These are phyloP conservation scores for Onychostoma macrolepis DNA, from an alignment of 2,113 vertebrate species.

Conservation along the genomic window DNA sequence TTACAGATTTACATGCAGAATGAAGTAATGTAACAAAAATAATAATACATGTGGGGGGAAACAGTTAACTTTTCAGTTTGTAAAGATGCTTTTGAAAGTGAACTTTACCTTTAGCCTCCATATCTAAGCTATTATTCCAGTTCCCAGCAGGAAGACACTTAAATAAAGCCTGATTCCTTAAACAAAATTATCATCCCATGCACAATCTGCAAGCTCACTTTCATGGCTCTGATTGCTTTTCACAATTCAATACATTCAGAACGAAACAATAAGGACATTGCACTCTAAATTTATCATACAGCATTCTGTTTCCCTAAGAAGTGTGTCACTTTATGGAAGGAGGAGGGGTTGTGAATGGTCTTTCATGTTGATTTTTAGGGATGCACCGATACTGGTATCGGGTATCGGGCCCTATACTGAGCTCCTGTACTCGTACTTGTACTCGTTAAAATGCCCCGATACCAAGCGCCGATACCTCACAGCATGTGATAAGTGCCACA, in stretches of 20 bases:
- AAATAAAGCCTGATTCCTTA: background rate
- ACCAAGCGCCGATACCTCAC: too few relatives aligned
- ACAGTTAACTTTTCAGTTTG: too few relatives aligned
- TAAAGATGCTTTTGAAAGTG: background rate
- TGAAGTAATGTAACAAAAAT: too few relatives aligned
- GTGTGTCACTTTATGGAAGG: background rate
- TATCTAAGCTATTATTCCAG: too few relatives aligned
- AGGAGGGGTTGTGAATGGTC: background rate
- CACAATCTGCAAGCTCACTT: background rate
- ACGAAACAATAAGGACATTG: background rate
- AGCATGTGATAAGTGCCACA: too few relatives aligned
- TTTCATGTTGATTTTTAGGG: background rate
- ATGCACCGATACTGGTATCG: too few relatives aligned
- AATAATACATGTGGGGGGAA: too few relatives aligned
- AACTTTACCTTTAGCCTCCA: background rate
- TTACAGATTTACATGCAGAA: too few relatives aligned
- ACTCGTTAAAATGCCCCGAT: too few relatives aligned
- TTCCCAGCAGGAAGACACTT: background rate
- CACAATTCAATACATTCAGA: background rate
- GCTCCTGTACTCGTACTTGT: too few relatives aligned
- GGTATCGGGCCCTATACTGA: too few relatives aligned
- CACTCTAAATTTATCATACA: background rate
- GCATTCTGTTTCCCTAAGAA: background rate
- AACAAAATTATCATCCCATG: background rate
- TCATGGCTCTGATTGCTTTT: background rate